Evolutionary conservation across 2,888 invertebrate genomes (phyloP).

Genomic region (Hypomecis atomaria): DNA sequence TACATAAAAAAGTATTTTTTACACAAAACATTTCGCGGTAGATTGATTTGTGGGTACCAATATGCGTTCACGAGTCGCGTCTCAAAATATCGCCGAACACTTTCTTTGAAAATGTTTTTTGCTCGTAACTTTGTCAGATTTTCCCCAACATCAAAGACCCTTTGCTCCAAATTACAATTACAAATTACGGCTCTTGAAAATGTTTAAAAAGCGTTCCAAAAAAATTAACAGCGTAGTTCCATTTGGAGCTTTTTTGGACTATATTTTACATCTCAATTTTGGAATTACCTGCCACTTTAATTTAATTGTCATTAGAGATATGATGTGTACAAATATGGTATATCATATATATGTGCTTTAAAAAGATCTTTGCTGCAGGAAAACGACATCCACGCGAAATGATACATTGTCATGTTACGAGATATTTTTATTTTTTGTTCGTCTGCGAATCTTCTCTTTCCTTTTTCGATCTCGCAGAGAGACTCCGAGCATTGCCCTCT

Average conservation of each 20-base stretch:
- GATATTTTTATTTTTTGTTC: too few relatives aligned
- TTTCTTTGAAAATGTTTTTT: conserved; percentile 44
- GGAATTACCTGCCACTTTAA: not conserved
- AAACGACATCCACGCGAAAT: too few relatives aligned
- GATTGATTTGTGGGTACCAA: conserved; percentile 34
- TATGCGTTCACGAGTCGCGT: conserved; percentile 33
- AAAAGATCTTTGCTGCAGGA: too few relatives aligned
- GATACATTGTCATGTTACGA: too few relatives aligned
- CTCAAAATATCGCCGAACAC: conserved; percentile 37
- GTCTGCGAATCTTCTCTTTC: too few relatives aligned
- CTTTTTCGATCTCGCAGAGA: too few relatives aligned
- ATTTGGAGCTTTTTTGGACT: conserved; percentile 40
- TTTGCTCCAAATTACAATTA: conserved; percentile 48
- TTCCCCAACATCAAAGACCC: conserved; percentile 46
- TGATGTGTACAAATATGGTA: not conserved
- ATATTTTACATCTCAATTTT: conserved; percentile 18
- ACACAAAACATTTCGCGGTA: conserved; percentile 25
- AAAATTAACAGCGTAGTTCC: conserved; percentile 45
- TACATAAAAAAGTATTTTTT: conserved; percentile 29
- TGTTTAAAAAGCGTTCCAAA: conserved; percentile 45
- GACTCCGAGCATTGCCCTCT: too few relatives aligned
- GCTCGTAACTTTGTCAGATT: conserved; percentile 45
- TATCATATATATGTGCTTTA: too few relatives aligned
- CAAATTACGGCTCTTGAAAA: conserved; percentile 45
- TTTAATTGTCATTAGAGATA: not conserved